Evolutionary conservation across 2,888 invertebrate genomes (phyloP), one percentile per base, ranked within the genome.

Genomic region (Germaria angustata): DNA sequence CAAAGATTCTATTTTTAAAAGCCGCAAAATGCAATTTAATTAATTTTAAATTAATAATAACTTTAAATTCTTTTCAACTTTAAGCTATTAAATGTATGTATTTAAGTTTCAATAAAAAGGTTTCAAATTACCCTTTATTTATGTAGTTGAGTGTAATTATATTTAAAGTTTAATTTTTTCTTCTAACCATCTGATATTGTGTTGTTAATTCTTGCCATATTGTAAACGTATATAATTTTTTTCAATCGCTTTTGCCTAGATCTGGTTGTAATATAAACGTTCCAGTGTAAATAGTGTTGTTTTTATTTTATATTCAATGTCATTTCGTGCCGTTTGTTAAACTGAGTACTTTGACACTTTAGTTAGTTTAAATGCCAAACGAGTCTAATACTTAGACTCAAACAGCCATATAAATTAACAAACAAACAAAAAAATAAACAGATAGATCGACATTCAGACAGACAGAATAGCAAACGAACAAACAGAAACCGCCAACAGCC

Each of bases 261-360:
- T 63, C 68, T 72, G 65, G 49, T 79, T 82, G 79, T 82, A 78
- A 78, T 69, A 73, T 73, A 73, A 81, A 81, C 73, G 55, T 61
- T 77, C 61, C 55, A 76, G 59, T 59, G 57, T 68, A 81, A 81
- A 71, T 79, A 65, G 57, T 66, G 49, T 69, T 78, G 72, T 53
- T 61, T 51, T 17, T 24, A 46, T 46, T 72, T 55, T 71, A 20
- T 46, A 79, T 79, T 82, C 82, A 82, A 82, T 82, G 82, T 82
- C 82, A 79, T 82, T 76, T 76, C 36, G 44, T 71, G 75, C 75
- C 75, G 82, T 82, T 77, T 82, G 75, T 76, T 79, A 71, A 57
- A 66, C 79, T 71, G 61, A 81, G 78, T 84, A 84, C 84, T 84
- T 84, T 84, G 84, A 84, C 84, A 84, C 84, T 84, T 84, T 75